Conservation (phyloP, 2,113 vertebrate species). For the Oreocharis arfaki region DNA sequence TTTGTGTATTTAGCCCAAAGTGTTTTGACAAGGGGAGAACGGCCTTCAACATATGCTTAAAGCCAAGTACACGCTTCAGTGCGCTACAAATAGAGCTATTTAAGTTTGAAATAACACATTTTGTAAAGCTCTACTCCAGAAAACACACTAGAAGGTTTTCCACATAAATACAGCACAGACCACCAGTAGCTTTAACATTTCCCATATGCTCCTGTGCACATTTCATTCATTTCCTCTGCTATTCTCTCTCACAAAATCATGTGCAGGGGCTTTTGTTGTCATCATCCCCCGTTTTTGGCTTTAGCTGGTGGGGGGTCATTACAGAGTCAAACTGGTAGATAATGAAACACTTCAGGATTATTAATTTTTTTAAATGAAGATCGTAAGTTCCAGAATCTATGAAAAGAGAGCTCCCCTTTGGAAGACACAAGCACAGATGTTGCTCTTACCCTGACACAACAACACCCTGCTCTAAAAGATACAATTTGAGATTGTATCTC, state of each 20-base stretch:
- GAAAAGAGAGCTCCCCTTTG: neutral
- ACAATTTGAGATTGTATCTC: too few relatives aligned
- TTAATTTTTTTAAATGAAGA: neutral
- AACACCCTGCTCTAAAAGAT: neutral
- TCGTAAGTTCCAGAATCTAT: neutral
- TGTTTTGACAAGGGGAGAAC: neutral
- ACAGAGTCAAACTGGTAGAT: neutral
- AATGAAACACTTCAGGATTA: neutral
- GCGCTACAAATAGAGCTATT: neutral
- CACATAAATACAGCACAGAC: neutral
- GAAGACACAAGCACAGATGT: neutral
- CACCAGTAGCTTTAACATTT: neutral
- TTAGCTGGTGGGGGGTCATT: neutral
- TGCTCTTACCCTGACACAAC: neutral
- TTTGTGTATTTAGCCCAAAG: neutral
- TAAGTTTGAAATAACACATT: neutral
- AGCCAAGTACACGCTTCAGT: neutral
- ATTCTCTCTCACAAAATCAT: neutral
- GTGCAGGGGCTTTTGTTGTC: neutral
- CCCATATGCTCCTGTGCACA: neutral
- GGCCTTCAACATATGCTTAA: neutral
- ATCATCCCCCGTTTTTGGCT: neutral
- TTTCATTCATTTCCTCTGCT: neutral
- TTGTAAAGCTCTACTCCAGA: constrained; percentile 16
- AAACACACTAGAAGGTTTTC: neutral